phyloP scores from a whole-genome alignment of 2,888 invertebrate species.

The Glyphotaelius pellucidus region DNA sequence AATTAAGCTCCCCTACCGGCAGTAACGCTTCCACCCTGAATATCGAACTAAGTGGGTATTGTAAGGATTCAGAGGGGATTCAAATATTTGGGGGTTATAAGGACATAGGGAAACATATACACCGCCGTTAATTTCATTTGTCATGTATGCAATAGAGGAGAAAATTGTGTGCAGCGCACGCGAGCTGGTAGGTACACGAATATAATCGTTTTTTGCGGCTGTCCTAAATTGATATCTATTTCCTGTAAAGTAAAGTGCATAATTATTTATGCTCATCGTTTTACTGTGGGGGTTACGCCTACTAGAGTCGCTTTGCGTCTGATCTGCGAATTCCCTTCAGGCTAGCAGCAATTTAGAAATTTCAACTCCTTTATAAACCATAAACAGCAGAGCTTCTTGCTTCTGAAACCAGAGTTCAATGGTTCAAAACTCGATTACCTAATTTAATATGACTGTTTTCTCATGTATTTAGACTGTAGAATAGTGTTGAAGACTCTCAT shows the following conservation, averaged over 20 bases:
- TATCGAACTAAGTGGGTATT: slow-evolving; percentile 51
- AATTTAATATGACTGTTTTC: too few species aligned
- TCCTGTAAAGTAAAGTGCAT: background rate
- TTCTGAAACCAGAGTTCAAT: too few species aligned
- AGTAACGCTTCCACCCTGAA: slow-evolving; percentile 34
- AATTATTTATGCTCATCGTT: slow-evolving; percentile 16
- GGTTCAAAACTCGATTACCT: too few species aligned
- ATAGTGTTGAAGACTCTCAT: too few species aligned
- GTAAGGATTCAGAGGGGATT: slow-evolving; percentile 39
- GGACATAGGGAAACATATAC: slow-evolving; percentile 13
- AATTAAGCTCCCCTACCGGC: slow-evolving; percentile 29
- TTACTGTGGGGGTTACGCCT: background rate
- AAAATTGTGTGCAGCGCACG: slow-evolving; percentile 9
- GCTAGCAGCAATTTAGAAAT: background rate
- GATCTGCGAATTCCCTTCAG: background rate
- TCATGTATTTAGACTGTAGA: too few species aligned
- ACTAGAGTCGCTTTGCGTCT: background rate
- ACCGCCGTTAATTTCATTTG: slow-evolving; percentile 35
- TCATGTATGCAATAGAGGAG: slow-evolving; percentile 32
- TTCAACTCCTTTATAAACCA: background rate
- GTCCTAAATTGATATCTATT: slow-evolving; percentile 23
- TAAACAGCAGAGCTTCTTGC: too few species aligned
- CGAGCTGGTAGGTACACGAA: background rate
- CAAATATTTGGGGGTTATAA: background rate
- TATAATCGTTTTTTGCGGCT: slow-evolving; percentile 29